phyloP scores from a whole-genome alignment of 2,797 vertebrate species.

The Streptopelia turtur region DNA sequence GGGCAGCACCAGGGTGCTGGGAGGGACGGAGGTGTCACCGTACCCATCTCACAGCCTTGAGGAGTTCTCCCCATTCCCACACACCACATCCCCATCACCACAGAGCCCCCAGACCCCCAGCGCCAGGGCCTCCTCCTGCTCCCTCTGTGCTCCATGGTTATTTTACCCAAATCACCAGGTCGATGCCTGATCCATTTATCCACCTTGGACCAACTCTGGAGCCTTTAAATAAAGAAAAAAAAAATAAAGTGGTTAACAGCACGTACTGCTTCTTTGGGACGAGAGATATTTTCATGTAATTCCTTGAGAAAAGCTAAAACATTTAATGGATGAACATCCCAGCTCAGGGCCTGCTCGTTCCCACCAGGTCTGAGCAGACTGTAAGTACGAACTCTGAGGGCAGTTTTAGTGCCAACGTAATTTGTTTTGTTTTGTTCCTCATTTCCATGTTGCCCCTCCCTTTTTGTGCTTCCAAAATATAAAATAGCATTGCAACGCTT shows the following conservation, averaged over 20 bases:
- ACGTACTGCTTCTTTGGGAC: background rate
- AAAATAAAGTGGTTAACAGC: background rate
- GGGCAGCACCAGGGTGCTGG: background rate
- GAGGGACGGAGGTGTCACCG: fast-evolving
- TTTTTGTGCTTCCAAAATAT: background rate
- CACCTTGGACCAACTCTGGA: background rate
- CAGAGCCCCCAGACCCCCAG: background rate
- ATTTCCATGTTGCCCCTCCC: background rate
- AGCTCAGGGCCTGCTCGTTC: background rate
- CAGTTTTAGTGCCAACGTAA: background rate
- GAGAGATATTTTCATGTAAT: background rate
- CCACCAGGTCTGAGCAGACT: fast-evolving
- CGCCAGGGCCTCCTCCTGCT: fast-evolving
- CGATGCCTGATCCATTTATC: background rate
- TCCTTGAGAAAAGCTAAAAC: background rate
- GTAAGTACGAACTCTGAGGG: background rate
- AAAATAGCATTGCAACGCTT: background rate
- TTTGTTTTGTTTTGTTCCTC: background rate
- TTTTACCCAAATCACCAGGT: background rate
- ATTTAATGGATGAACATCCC: background rate
- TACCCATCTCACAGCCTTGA: background rate
- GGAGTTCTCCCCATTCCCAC: background rate
- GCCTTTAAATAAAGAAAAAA: background rate
- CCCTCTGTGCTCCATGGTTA: background rate
- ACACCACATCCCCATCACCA: too few relatives aligned